A percentile compares a stretch with the other conserved stretches of the same genome.
Conservation (phyloP, 2,797 vertebrate genomes). For the Pipistrellus nathusii region DNA sequence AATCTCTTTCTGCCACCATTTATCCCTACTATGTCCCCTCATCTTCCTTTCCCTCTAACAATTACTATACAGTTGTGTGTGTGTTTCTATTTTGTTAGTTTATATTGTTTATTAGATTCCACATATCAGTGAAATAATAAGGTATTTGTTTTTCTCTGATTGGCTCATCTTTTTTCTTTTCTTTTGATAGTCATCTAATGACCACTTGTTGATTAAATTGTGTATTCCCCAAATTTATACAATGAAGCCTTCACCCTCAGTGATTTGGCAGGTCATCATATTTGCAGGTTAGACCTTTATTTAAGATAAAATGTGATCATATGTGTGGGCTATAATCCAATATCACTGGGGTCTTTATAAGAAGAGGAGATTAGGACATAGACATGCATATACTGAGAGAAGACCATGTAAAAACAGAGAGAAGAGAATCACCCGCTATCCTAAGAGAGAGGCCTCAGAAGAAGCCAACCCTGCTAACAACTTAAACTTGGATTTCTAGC, state of each 20-base stretch:
- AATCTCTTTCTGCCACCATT: neutral
- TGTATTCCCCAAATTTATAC: neutral
- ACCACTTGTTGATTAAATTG: neutral
- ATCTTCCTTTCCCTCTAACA: neutral
- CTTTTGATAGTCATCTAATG: neutral
- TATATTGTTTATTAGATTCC: neutral
- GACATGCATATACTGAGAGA: neutral
- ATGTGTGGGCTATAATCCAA: neutral
- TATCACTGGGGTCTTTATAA: neutral
- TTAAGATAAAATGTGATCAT: neutral
- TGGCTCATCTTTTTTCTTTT: neutral
- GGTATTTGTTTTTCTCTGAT: neutral
- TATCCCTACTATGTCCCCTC: neutral
- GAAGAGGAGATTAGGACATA: neutral
- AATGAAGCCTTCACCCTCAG: neutral
- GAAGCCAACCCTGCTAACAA: neutral
- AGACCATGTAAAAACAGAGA: neutral
- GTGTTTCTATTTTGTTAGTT: neutral
- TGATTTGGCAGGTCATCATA: neutral
- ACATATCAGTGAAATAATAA: neutral
- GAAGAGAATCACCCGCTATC: neutral
- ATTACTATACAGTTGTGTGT: neutral
- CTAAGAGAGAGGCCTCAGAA: neutral
- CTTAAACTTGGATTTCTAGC: neutral
- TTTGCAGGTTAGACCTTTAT: neutral